Conservation (phyloP, 1,140 invertebrate genomes). For the Caenorhabditis briggsae region DNA sequence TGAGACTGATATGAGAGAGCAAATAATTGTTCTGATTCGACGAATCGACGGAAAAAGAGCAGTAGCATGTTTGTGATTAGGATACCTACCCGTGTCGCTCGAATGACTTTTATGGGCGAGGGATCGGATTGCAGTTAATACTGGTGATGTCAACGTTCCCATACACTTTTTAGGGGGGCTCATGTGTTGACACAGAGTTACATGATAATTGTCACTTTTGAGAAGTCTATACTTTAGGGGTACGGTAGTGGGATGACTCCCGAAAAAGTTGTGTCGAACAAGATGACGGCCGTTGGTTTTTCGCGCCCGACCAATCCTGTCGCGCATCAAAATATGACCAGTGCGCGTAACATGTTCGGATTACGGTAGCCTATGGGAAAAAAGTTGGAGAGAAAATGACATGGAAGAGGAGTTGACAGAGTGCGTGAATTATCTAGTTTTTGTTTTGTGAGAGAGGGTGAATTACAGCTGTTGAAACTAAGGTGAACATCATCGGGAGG, state of each 20-base stretch:
- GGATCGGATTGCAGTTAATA: too few species aligned
- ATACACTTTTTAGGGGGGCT: too few species aligned
- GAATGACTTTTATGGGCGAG: too few species aligned
- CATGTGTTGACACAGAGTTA: too few species aligned
- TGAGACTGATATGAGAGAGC: slow-evolving; percentile 3
- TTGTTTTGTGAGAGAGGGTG: not conserved
- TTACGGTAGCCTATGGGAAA: slow-evolving; percentile 48
- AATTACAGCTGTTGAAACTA: slow-evolving; percentile 53
- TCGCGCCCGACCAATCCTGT: not conserved
- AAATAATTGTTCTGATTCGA: not conserved
- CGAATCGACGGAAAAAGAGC: not conserved
- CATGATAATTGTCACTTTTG: not conserved
- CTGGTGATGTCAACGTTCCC: too few species aligned
- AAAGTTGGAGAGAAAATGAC: not conserved
- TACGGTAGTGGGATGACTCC: not conserved
- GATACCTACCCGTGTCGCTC: slow-evolving; percentile 18
- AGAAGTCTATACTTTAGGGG: not conserved
- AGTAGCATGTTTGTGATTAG: slow-evolving; percentile 18
- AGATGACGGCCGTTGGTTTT: slow-evolving; percentile 26
- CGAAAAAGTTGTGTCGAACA: slow-evolving; percentile 43
- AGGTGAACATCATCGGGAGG: slow-evolving; percentile 40
- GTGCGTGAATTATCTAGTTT: slow-evolving; percentile 36
- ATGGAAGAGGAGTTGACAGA: slow-evolving; percentile 43
- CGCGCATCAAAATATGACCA: slow-evolving; percentile 19
- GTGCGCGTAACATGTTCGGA: slow-evolving; percentile 12